Base-by-base conservation (phyloP, 1,140 invertebrate genomes). In the Solen grandis region DNA sequence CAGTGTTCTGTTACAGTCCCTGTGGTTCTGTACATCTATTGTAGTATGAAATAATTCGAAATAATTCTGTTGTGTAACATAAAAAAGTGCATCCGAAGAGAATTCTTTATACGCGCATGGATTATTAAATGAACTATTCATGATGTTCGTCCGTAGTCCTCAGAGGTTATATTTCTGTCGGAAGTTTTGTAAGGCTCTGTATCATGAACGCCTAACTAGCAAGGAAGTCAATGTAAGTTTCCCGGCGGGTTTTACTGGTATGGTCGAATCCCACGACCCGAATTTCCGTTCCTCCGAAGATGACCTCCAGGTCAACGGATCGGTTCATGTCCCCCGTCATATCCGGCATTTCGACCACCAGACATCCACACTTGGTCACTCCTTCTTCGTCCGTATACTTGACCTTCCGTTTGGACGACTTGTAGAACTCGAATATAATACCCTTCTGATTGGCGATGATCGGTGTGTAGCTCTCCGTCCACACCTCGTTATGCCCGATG, bases 221-320 rank as follows among this genome's bases (percentile, higher is more conserved):
- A 5, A 94, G 85, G 87, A 94, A 94, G 82, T 94, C 94, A 57
- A 94, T 92, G 69, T 93, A 92, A 0, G 93, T 93, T 79, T 93
- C 91, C 10, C 94, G 93, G 55, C 90, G 90, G 62, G 92, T 92
- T 36, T 93, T 93, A 14, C 94, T 93, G 0, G 91, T 89, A 25
- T 94, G 91, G 81, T 95, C 94, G 16, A 93, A 89, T 1, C 94
- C 94, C 41, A 92, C 92, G 0, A 94, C 94, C 82, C 93, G 93
- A 50, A 95, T 93, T 88, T 95, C 94, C 0, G 94, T 95, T 46
- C 94, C 94, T 0, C 94, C 94, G 88, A 95, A 95, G 52, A 92
- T 92, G 85, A 95, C 93, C 82, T 93, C 90, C 0, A 93, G 91
- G 81, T 94, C 93, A 63, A 94, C 94, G 88, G 93, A 91, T 59